Evolutionary conservation across 37 sponge, comb jelly and placozoan species (phyloP).

Genomic region (Crambe crambe): DNA sequence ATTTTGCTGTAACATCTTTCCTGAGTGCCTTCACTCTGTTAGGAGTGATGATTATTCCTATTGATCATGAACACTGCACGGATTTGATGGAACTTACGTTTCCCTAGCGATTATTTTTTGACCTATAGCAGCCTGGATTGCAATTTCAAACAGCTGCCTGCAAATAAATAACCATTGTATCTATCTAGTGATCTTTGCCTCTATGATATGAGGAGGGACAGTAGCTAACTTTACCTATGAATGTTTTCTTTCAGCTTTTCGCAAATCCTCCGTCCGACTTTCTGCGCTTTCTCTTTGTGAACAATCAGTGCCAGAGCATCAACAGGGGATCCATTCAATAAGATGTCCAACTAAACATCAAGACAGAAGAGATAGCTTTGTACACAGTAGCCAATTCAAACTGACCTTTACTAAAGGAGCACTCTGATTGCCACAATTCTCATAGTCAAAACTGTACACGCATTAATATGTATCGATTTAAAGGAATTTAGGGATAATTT

Average conservation of each 20-base stretch:
- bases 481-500: too few relatives aligned
- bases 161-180: neutral
- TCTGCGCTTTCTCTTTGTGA: slow-evolving; percentile 71
- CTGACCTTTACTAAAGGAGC: slow-evolving; percentile 81
- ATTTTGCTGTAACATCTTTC: slow-evolving; percentile 91
- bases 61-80: too few relatives aligned
- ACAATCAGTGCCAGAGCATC: slow-evolving; percentile 87
- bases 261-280: slow-evolving; percentile 68
- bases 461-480: too few relatives aligned
- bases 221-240: slow-evolving; percentile 48
- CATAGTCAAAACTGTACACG: slow-evolving; percentile 90
- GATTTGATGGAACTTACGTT: too few relatives aligned
- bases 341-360: slow-evolving; percentile 76
- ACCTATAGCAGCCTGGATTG: slow-evolving; percentile 86
- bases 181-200: neutral
- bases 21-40: slow-evolving; percentile 75
- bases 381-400: neutral
- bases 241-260: slow-evolving; percentile 61
- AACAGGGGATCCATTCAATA: slow-evolving; percentile 84
- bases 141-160: slow-evolving; percentile 89
- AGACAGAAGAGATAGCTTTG: neutral
- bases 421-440: slow-evolving; percentile 79
- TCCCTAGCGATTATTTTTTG: slow-evolving; percentile 87
- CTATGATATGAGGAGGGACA: neutral
- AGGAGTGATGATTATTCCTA: too few relatives aligned